These are phyloP conservation scores for Rotaria macrura DNA, from an alignment of 2,888 invertebrate species.

Conservation along the genomic window DNA sequence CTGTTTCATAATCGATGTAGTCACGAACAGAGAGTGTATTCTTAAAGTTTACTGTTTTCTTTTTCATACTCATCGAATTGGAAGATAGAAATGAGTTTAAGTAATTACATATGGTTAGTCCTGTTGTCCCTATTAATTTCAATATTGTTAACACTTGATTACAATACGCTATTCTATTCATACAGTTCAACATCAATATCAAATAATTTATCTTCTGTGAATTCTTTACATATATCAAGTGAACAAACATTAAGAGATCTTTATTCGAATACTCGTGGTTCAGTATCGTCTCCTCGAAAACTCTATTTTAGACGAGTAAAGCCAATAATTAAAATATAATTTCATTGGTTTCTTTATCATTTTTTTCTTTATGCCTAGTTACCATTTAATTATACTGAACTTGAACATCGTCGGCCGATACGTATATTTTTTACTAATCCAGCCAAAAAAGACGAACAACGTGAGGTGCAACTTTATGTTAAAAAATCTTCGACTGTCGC, in stretches of 20 bases:
- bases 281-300: neutral
- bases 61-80: too few species aligned
- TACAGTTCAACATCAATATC: neutral
- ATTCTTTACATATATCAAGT: neutral
- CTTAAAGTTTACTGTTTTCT: too few species aligned
- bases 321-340: neutral
- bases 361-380: neutral
- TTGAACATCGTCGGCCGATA: neutral
- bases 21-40: too few species aligned
- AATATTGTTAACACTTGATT: too few species aligned
- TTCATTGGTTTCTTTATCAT: neutral
- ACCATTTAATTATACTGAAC: neutral
- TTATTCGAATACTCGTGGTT: neutral
- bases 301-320: slow-evolving; percentile 8
- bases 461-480: neutral
- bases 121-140: too few species aligned
- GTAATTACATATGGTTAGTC: too few species aligned
- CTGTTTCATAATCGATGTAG: too few species aligned
- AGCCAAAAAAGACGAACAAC: slow-evolving; percentile 15
- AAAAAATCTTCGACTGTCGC: neutral
- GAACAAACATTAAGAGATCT: neutral
- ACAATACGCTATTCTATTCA: too few species aligned
- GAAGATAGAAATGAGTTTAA: too few species aligned
- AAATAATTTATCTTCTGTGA: neutral
- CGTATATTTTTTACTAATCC: neutral